Evolutionary conservation across 1,140 invertebrate species (phyloP).

Genomic region (Aphis craccivora): DNA sequence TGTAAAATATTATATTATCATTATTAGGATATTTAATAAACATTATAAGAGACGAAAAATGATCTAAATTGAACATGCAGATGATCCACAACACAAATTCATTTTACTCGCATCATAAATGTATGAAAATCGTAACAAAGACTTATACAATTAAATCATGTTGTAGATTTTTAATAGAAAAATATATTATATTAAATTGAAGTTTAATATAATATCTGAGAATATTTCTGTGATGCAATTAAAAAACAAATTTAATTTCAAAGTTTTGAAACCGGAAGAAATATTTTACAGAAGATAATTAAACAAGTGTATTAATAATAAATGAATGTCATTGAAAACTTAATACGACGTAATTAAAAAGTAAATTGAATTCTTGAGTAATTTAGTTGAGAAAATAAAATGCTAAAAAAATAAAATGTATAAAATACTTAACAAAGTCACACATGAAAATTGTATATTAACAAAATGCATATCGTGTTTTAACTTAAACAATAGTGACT

Average conservation of each 20-base stretch:
- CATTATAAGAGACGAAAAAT: neutral
- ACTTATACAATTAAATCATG: neutral
- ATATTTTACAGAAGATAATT: slow-evolving; percentile 12
- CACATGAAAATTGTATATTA: neutral
- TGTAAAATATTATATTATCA: neutral
- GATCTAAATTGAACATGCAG: neutral
- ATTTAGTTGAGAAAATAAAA: neutral
- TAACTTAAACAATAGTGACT: neutral
- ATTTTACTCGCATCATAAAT: neutral
- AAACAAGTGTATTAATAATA: slow-evolving; percentile 19
- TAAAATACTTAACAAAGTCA: neutral
- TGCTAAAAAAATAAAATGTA: neutral
- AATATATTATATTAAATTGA: neutral
- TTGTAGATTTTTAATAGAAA: slow-evolving; percentile 6
- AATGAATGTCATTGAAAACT: slow-evolving; percentile 17
- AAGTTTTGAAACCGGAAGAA: neutral
- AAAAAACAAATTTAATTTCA: neutral
- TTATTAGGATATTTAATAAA: neutral
- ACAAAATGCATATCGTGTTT: neutral
- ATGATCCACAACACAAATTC: neutral
- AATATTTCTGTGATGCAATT: neutral
- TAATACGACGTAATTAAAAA: neutral
- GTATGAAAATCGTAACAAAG: neutral
- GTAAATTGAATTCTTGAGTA: slow-evolving; percentile 2
- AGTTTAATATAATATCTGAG: neutral